Evolutionary conservation across 2,797 vertebrate genomes (phyloP), one percentile per base, ranked within the genome.

Genomic region (Tokudaia tokunoshimensis): DNA sequence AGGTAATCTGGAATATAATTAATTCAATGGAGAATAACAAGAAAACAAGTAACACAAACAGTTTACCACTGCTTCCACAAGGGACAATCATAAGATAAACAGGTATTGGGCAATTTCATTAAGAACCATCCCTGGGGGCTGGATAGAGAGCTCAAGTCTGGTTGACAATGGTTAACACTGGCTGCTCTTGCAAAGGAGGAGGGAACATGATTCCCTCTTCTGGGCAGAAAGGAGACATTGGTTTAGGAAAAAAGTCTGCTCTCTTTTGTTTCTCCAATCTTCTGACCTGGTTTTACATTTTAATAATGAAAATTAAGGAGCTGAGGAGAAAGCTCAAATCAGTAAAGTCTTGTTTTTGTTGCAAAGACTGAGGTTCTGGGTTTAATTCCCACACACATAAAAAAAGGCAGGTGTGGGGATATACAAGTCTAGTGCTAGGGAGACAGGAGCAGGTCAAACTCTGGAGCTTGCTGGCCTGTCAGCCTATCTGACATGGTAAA

Each of bases 1-100:
- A 31, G 11, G n/a, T 88, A 75, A 88, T 75, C 70, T 75, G 70
- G 70, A 75, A 75, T 88, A 74, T 41, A 88, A 88, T 74, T 88
- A 75, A 88, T 59, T 75, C 52, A 88, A 20, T 59, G 86, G 37
- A 74, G 34, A 75, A 70, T 52, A 70, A 59, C 70, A 88, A 88
- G 52, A 44, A 75, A 75, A 41, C 70, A 75, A 88, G 52, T 59
- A 44, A 75, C n/a, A 75, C 52, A 72, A 55, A 15, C 67, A 29
- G 75, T 88, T 59, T 88, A 75, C 52, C 26, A 52, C 7, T 52
- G 63, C 34, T 85, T 70, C 19, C 63, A 57, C 85, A 55, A 74
- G 52, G n/a, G 70, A 37, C 22, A 88, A 20, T 59, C n/a, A 29
- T 41, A 72, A 70, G 84, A 74, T 31, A 88, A 75, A 59, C 52